Evolutionary conservation across 1,140 invertebrate genomes (phyloP), one percentile per base, ranked within the genome.

Genomic region (Streblospio benedicti): DNA sequence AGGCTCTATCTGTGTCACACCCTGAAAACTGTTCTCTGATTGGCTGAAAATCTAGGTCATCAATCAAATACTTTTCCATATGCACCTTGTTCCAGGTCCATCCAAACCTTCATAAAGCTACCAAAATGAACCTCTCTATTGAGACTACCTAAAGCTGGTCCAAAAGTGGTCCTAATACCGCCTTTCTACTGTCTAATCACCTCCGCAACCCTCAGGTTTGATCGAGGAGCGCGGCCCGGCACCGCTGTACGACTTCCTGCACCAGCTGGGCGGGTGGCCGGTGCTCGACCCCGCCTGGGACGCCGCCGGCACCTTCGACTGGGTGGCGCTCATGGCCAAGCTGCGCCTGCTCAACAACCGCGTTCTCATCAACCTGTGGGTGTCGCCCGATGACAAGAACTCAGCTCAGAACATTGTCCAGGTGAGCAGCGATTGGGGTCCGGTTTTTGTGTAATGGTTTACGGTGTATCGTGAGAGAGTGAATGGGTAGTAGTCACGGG

Each of bases 341-440:
- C 71, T 94, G 9, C 80, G 89, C 44, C 78, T 88, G 4, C 90
- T 86, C 66, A 91, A 92, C 74, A 91, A 91, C 63, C 87, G 91
- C 58, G 76, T 79, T 1, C 71, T 84, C 23, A 74, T 83, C 62
- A 84, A 87, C 0, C 84, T 91, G 71, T 90, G 87, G 86, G 86
- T 93, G 44, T 88, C 87, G 14, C 86, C 90, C 0, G 90, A 94
- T 71, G 88, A 91, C 27, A 90, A 90, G 70, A 90, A 93, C 76
- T 90, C 90, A 0, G 84, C 89, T 65, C 82, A 86, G 68, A 88
- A 91, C 73, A 85, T 92, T 1, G 88, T 93, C 65, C 89, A 92
- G 77, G 85, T 86, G 28, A 25, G 27, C 9, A 43, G n/a, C 31
- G 6, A 25, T 9, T 18, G n/a, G 6, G 27, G 44, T 4, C n/a